Percentiles rank a stretch among this genome's conserved stretches.
These are phyloP conservation scores for Salvelinus fontinalis DNA, from an alignment of 2,113 vertebrate species.

Conservation along the genomic window DNA sequence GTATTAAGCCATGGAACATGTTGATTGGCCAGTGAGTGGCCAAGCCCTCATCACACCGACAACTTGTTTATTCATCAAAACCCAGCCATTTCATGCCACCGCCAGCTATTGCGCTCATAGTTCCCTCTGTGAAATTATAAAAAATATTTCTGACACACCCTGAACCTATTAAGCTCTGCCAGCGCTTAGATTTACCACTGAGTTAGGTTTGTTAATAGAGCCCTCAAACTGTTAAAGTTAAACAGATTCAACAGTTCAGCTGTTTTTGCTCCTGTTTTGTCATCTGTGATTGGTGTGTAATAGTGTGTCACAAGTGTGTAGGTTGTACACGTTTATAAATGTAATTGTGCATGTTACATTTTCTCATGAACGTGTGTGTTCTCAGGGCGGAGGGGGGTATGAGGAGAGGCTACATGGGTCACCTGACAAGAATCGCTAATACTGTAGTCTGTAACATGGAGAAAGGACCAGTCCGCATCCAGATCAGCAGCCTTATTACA, in stretches of 20 bases:
- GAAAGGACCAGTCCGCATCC: conserved; percentile 86
- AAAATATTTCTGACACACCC: too few species aligned
- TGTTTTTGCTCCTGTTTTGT: background rate
- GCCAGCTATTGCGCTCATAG: too few species aligned
- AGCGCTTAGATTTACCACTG: too few species aligned
- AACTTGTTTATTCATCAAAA: too few species aligned
- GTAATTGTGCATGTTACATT: background rate
- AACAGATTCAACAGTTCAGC: background rate
- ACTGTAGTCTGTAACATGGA: conserved; percentile 92
- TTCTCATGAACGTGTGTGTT: background rate
- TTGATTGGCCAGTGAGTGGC: too few species aligned
- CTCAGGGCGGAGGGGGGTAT: conserved; percentile 88
- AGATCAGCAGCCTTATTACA: conserved; percentile 84
- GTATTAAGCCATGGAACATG: too few species aligned
- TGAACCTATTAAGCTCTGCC: too few species aligned
- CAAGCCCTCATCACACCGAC: too few species aligned
- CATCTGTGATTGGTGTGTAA: background rate
- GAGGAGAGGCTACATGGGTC: conserved; percentile 95
- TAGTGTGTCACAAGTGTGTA: background rate
- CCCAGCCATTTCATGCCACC: too few species aligned
- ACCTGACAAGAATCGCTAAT: conserved; percentile 95
- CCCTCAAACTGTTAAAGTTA: too few species aligned
- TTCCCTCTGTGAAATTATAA: too few species aligned
- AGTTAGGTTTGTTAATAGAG: too few species aligned
- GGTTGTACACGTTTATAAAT: background rate